phyloP scores from a whole-genome alignment of 1,140 invertebrate genomes.

The Solen grandis region DNA sequence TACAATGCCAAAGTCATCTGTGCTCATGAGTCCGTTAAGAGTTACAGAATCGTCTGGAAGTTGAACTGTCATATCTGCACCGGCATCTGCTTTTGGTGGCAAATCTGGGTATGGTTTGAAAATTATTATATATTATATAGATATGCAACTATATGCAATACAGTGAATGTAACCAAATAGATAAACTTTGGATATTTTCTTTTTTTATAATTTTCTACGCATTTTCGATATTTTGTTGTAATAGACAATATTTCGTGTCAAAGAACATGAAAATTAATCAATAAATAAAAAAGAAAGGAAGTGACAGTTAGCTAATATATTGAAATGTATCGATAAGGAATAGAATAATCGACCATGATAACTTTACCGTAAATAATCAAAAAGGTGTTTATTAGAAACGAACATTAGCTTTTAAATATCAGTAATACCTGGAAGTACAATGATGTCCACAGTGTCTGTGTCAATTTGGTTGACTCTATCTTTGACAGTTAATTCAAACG shows the following conservation, averaged over 20 bases:
- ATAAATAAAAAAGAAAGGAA: background rate
- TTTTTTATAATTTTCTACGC: background rate
- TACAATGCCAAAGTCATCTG: conserved; percentile 21
- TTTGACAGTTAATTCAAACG: conserved; percentile 11
- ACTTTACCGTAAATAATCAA: background rate
- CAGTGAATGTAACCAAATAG: background rate
- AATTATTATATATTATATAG: background rate
- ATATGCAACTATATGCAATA: background rate
- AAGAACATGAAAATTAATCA: background rate
- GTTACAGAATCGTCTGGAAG: conserved; percentile 9
- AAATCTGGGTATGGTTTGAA: background rate
- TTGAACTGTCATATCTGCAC: conserved; percentile 10
- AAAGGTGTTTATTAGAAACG: background rate
- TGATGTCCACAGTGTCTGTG: background rate
- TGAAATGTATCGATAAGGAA: background rate
- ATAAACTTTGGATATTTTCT: background rate
- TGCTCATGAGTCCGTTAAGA: conserved; percentile 5
- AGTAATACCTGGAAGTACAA: no score
- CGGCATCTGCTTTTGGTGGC: conserved; percentile 25
- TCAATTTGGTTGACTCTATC: conserved; percentile 10
- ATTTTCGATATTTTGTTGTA: background rate
- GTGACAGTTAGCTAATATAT: background rate
- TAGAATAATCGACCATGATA: background rate
- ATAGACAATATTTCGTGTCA: background rate
- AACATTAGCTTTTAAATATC: no score